phyloP scores from a whole-genome alignment of 2,113 vertebrate genomes.

The Eurypyga helias region DNA sequence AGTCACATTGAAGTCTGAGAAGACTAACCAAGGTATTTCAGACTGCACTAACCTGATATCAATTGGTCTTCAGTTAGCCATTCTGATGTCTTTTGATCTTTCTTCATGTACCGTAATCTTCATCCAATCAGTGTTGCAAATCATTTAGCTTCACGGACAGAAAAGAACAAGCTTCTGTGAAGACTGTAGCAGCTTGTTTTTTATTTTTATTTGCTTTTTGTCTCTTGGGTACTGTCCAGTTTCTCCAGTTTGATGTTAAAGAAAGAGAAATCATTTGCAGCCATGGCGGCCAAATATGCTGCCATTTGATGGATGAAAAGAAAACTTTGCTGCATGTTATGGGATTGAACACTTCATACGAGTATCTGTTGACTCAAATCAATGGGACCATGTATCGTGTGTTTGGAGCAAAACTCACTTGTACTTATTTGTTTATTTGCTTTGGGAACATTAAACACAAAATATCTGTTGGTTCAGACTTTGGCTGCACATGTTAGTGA shows the following conservation, averaged over 20 bases:
- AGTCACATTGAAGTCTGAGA: not conserved
- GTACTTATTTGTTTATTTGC: not conserved
- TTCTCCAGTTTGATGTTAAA: not conserved
- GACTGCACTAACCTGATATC: not conserved
- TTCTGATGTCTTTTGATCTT: not conserved
- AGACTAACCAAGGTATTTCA: not conserved
- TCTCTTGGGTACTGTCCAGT: not conserved
- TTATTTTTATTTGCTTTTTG: not conserved
- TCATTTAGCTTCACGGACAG: not conserved
- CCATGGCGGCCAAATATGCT: not conserved
- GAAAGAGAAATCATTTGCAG: not conserved
- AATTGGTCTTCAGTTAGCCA: accelerated
- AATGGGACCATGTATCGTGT: not conserved
- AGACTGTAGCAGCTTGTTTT: not conserved
- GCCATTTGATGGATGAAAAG: not conserved
- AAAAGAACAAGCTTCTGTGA: not conserved
- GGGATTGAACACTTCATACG: not conserved
- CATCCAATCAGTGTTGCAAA: not conserved
- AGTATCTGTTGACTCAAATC: not conserved
- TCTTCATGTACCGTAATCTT: not conserved
- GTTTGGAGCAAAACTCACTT: not conserved
- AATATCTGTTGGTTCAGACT: constrained; percentile 6
- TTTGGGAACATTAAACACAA: not conserved
- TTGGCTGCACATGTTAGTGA: not conserved
- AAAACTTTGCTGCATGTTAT: not conserved